Conservation (phyloP, 2,113 vertebrate genomes). For the Grammomys surdaster region DNA sequence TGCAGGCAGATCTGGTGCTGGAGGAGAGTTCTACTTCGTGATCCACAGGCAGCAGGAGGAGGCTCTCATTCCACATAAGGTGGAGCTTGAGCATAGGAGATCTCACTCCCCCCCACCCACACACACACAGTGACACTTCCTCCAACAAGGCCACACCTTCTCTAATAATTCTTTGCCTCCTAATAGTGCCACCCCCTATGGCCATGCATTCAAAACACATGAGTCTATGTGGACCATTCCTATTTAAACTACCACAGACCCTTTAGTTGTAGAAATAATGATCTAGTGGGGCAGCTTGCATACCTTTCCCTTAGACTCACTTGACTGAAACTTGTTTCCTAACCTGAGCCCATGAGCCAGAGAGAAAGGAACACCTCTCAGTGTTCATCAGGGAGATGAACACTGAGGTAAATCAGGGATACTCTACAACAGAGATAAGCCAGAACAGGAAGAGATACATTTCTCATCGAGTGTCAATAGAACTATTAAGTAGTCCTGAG, state of each 20-base stretch:
- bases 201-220: no score
- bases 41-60: no score
- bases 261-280: slow-evolving; percentile 18
- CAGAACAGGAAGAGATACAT: slow-evolving; percentile 9
- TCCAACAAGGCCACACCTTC: no score
- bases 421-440: background rate
- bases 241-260: background rate
- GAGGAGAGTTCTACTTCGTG: no score
- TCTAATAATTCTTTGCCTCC: no score
- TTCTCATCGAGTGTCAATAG: background rate
- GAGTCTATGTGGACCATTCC: no score
- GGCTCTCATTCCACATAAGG: no score
- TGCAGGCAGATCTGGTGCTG: no score
- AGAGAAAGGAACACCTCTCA: background rate
- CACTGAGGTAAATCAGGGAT: background rate
- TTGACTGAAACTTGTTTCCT: slow-evolving; percentile 13
- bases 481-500: background rate
- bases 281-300: background rate
- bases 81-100: no score
- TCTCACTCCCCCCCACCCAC: no score
- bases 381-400: background rate
- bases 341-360: background rate
- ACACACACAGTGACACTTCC: no score
- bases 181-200: no score
- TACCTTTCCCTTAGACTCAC: slow-evolving; percentile 18